A percentile compares a stretch with the other conserved stretches of the same genome.
Conservation (phyloP, 2,888 invertebrate genomes). For the Blomia tropicalis region DNA sequence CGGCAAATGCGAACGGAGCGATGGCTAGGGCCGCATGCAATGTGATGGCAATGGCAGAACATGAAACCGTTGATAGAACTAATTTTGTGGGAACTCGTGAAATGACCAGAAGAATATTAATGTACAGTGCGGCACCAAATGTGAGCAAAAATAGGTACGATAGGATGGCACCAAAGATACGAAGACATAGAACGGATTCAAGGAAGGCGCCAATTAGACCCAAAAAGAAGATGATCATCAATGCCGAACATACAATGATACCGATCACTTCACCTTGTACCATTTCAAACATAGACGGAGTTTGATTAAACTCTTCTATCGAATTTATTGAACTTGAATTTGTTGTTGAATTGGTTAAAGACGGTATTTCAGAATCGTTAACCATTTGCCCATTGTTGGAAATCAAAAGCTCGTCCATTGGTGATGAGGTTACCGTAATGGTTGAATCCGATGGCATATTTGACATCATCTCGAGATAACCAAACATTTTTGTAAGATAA, state of each 20-base stretch:
- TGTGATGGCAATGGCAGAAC: conserved; percentile 18
- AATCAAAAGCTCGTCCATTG: neutral
- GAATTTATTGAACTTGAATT: neutral
- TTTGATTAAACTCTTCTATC: neutral
- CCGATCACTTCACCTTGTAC: conserved; percentile 12
- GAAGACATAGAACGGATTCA: conserved; percentile 18
- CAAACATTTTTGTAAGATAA: conserved; percentile 21
- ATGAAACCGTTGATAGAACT: conserved; percentile 6
- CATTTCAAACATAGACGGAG: neutral
- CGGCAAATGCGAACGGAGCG: conserved; percentile 22
- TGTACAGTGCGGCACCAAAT: conserved; percentile 16
- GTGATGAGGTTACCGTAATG: neutral
- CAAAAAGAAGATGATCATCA: conserved; percentile 22
- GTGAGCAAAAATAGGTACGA: conserved; percentile 20
- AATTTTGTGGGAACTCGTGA: neutral
- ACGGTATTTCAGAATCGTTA: neutral
- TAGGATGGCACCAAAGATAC: conserved; percentile 21
- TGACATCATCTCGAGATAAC: conserved; percentile 7
- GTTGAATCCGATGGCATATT: neutral
- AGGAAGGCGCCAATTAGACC: conserved; percentile 18
- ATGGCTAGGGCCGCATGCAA: conserved; percentile 21
- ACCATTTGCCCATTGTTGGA: neutral
- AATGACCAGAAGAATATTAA: conserved; percentile 15
- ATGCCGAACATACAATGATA: conserved; percentile 2
- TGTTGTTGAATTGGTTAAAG: neutral